Evolutionary conservation across 1,140 invertebrate species (phyloP), one percentile per base, ranked within the genome.

Genomic region (Schlechtendalia chinensis): DNA sequence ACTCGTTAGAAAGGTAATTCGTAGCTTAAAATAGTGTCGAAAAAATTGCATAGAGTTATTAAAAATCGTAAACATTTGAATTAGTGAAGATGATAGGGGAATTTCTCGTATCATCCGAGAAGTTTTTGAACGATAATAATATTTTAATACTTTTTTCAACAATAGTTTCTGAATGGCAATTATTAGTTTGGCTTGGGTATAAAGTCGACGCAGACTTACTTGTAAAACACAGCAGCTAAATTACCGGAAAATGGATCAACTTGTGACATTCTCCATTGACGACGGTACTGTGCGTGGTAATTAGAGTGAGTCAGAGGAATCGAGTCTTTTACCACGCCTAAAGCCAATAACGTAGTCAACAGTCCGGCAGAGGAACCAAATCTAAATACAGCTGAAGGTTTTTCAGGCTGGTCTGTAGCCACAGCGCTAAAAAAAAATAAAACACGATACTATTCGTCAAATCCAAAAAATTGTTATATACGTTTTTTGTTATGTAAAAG

Each of bases 231-330:
- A 39, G 93, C 91, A 59, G 90, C 90, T 1, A 96, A 83, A 86
- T 96, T 96, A 5, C 89, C 88, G 16, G 91, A 91, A 83, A 94
- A 96, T 0, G 94, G 92, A 71, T 88, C 86, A 63, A 94, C 89
- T 6, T 88, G 83, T 0, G 93, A 94, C 0, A 91, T 90, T 81
- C 88, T 88, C 91, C 93, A 97, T 63, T 89, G 87, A 32, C 94
- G 87, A 82, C 85, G 88, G 58, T 82, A 83, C 83, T 88, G 86
- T 32, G 83, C 82, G 83, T 89, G 86, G 84, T 88, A 94, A 85
- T 93, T 94, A 75, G 91, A 88, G 1, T 91, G 90, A 0, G 87
- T 90, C 6, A 94, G 85, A 2, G 88, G 88, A 0, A 85, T 85
- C 1, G 86, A 81, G 84, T 96, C 93, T 56, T 90, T 88, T 22